Conservation (phyloP, 2,797 vertebrate genomes). For the Acomys russatus region DNA sequence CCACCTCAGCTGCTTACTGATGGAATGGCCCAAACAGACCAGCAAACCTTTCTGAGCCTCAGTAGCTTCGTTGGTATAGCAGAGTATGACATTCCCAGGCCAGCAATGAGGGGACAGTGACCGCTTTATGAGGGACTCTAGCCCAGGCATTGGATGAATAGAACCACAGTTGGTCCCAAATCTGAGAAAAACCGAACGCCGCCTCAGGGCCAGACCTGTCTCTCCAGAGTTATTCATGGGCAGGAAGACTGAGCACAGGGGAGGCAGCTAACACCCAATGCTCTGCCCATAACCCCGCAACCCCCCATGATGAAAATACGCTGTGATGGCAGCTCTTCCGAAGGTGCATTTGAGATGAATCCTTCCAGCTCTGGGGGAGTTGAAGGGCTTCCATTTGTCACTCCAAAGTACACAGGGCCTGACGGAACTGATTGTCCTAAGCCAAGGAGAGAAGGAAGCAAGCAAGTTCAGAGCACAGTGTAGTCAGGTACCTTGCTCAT, state of each 20-base stretch:
- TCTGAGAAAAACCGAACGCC: background rate
- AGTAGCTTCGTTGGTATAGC: background rate
- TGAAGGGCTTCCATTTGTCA: background rate
- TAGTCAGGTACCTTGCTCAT: background rate
- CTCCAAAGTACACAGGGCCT: conserved; percentile 40
- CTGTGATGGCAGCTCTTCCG: conserved; percentile 10
- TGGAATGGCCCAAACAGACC: background rate
- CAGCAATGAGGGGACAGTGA: background rate
- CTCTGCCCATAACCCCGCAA: conserved; percentile 71
- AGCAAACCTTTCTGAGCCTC: background rate
- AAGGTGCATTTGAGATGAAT: conserved; percentile 12
- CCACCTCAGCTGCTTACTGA: background rate
- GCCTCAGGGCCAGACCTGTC: conserved; percentile 74
- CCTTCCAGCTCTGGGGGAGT: background rate
- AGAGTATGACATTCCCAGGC: background rate
- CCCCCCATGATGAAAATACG: conserved; percentile 55
- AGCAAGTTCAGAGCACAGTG: background rate
- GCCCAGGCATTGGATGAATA: background rate
- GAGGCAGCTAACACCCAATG: conserved; percentile 74
- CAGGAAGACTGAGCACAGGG: conserved; percentile 59
- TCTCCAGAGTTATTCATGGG: conserved; percentile 73
- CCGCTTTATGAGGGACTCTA: background rate
- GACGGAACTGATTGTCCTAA: background rate
- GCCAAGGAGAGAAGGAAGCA: background rate
- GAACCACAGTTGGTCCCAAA: background rate